Percentiles rank a stretch among this genome's conserved stretches.
Evolutionary conservation across 2,888 invertebrate species (phyloP).

Genomic region (Drosophila prolongata): DNA sequence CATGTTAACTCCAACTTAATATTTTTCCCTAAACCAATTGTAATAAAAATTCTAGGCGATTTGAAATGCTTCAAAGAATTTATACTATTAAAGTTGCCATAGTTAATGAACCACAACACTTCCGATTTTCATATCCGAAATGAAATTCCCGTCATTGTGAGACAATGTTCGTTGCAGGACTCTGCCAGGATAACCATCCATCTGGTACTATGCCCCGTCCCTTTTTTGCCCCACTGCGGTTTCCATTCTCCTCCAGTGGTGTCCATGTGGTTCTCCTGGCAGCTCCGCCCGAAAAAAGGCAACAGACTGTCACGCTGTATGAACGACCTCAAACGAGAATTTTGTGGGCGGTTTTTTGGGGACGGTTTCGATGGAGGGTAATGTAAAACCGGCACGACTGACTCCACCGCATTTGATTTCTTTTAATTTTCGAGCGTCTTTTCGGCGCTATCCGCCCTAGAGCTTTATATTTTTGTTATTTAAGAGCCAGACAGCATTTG

Average conservation of each 20-base stretch:
- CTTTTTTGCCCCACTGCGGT: constrained; percentile 4
- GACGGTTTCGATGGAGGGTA: too few relatives aligned
- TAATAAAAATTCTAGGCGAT: not conserved
- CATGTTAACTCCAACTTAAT: too few relatives aligned
- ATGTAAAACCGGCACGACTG: constrained; percentile 9
- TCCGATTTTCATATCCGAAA: constrained; percentile 1
- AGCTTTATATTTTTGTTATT: constrained; percentile 16
- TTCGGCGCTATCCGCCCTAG: constrained; percentile 2
- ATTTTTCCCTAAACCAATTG: too few relatives aligned
- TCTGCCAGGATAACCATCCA: constrained; percentile 5
- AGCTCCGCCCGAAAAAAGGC: constrained; percentile 6
- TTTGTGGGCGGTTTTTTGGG: constrained; percentile 1
- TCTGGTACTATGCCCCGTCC: constrained; percentile 1
- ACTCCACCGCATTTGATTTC: constrained; percentile 39
- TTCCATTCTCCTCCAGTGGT: constrained; percentile 11
- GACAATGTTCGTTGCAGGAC: not conserved
- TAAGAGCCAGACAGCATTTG: constrained; percentile 30
- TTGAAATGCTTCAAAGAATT: not conserved
- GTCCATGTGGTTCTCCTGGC: constrained; percentile 27
- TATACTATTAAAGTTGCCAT: not conserved
- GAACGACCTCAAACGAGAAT: constrained; percentile 38
- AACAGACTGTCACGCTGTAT: constrained; percentile 31
- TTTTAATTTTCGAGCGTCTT: constrained; percentile 18
- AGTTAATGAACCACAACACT: constrained; percentile 7
- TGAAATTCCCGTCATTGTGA: constrained; percentile 3